These are phyloP conservation scores for Phaetusa simplex DNA, from an alignment of 2,113 vertebrate genomes.

Conservation along the genomic window DNA sequence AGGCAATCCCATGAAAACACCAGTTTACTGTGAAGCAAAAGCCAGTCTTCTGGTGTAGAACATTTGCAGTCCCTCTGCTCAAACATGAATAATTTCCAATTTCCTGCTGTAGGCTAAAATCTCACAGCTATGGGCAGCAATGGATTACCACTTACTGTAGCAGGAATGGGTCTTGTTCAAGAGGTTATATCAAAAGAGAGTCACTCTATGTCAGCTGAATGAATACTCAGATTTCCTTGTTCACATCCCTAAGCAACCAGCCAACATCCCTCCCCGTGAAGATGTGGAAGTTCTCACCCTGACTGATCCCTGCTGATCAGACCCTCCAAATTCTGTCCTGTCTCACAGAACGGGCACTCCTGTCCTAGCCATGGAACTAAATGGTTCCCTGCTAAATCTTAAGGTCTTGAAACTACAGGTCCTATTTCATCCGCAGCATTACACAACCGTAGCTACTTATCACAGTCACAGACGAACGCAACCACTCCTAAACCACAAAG, in stretches of 20 bases:
- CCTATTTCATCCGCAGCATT: neutral
- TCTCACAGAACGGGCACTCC: neutral
- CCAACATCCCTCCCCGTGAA: neutral
- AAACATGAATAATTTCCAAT: neutral
- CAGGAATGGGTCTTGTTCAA: neutral
- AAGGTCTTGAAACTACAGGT: neutral
- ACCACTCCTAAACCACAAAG: neutral
- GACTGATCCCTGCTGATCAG: neutral
- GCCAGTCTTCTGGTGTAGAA: neutral
- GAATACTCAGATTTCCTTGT: neutral
- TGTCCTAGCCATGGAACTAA: neutral
- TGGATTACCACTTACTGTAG: neutral
- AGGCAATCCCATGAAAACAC: neutral
- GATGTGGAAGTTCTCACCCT: neutral
- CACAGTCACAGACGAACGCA: fast-evolving
- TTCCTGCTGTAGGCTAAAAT: neutral
- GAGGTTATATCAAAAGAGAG: neutral
- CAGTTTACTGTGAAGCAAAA: neutral
- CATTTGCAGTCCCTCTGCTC: neutral
- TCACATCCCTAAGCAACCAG: neutral
- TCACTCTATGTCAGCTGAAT: neutral
- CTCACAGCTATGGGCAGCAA: neutral
- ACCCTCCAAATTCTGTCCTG: neutral
- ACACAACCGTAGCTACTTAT: neutral
- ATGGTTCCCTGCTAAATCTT: neutral